Conservation (phyloP, 2,888 invertebrate species). For the Crepidodera aurea region DNA sequence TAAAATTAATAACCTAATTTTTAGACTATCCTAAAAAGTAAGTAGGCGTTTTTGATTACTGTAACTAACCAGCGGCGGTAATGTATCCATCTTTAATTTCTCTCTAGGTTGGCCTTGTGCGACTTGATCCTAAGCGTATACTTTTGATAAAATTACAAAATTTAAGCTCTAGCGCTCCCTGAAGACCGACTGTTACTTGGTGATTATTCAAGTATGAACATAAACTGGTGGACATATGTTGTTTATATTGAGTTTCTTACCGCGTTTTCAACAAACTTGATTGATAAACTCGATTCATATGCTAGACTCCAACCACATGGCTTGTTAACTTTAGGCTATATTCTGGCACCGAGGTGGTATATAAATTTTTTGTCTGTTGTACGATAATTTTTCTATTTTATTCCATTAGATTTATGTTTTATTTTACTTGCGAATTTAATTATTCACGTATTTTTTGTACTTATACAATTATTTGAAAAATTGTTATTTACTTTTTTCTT, state of each 20-base stretch:
- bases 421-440: no score
- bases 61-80: no score
- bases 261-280: conserved; percentile 35
- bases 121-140: not conserved
- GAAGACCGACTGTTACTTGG: conserved; percentile 37
- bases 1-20: no score
- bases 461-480: no score
- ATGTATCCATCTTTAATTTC: not conserved
- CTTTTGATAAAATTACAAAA: not conserved
- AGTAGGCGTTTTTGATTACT: no score
- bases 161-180: conserved; percentile 17
- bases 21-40: no score
- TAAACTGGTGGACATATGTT: conserved; percentile 42
- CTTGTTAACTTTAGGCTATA: conserved; percentile 7
- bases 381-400: no score
- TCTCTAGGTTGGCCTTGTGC: not conserved
- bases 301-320: conserved; percentile 28
- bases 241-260: conserved; percentile 36
- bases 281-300: conserved; percentile 28
- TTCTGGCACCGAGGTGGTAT: no score
- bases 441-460: no score
- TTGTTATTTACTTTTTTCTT: no score
- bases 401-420: no score
- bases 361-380: no score
- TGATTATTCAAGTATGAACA: conserved; percentile 42